Percentiles rank a stretch among this genome's conserved stretches.
Conservation (phyloP, 2,888 invertebrate genomes). For the Vanessa cardui region DNA sequence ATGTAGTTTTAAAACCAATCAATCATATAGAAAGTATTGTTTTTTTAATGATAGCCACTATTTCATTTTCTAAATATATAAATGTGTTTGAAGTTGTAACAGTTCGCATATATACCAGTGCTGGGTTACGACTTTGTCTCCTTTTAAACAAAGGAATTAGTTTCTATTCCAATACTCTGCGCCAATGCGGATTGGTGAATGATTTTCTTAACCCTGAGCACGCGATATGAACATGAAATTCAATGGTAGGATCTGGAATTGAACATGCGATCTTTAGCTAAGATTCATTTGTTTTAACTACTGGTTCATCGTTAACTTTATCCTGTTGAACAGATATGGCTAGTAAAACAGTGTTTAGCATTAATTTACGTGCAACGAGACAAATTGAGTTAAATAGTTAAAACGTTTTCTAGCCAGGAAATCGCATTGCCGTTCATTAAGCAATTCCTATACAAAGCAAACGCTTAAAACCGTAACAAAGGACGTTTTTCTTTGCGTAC, state of each 20-base stretch:
- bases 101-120: background rate
- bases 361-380: background rate
- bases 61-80: too few species aligned
- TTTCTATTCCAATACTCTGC: background rate
- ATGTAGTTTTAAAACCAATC: too few species aligned
- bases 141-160: background rate
- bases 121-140: background rate
- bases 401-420: slow-evolving; percentile 7
- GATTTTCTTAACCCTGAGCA: background rate
- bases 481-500: too few species aligned
- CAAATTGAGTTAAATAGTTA: slow-evolving; percentile 3
- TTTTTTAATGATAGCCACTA: too few species aligned
- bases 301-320: too few species aligned
- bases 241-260: too few species aligned
- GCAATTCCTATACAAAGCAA: background rate
- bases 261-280: too few species aligned
- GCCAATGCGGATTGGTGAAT: background rate
- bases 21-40: too few species aligned
- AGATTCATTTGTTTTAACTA: too few species aligned
- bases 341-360: background rate
- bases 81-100: background rate
- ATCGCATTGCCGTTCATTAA: slow-evolving; percentile 3
- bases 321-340: background rate
- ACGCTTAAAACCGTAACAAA: too few species aligned
- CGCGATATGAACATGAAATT: too few species aligned